Evolutionary conservation across 2,888 invertebrate species (phyloP), one percentile per base, ranked within the genome.

Genomic region (Cephus runcator): DNA sequence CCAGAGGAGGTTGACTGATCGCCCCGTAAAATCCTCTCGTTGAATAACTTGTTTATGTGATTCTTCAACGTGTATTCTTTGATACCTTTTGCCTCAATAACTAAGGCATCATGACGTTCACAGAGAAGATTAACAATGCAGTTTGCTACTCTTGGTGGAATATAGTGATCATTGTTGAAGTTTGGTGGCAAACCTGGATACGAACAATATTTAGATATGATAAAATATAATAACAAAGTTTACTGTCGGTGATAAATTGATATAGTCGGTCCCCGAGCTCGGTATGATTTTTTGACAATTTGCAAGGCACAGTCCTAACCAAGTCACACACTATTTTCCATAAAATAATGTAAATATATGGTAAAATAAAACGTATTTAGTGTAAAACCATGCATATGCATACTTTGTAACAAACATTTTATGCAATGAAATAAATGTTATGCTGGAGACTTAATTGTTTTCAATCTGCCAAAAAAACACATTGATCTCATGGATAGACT

Each of bases 11-110:
- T 94, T 0, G 94, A 94, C 73, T 92, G 90, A 86, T 96, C 94
- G 0, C 97, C 98, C 89, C 95, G 94, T 77, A 98, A 92, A 77
- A 95, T 94, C 94, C 94, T 95, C 4, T 95, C 94, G 73, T 83
- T 88, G 89, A 97, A 96, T 84, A 97, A 93, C 84, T 95, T 94
- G 83, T 93, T 94, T 69, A 98, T 94, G 76, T 97, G 95, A 77
- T 95, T 95, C 86, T 95, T 96, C 93, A 97, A 96, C 87, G 95
- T 96, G 89, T 98, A 98, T 86, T 97, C 96, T 90, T 98, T 98
- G 89, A 98, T 97, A 34, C 96, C 95, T 89, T 96, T 96, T 11
- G 98, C 98, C 90, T 99, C 98, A 4, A 97, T 94, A n/a, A 95
- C 93, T 71, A 97, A 93, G 0, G 97, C 97, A 87, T 96, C 95